Evolutionary conservation across 2,113 vertebrate genomes (phyloP), one percentile per base, ranked within the genome.

Genomic region (Osmerus mordax): DNA sequence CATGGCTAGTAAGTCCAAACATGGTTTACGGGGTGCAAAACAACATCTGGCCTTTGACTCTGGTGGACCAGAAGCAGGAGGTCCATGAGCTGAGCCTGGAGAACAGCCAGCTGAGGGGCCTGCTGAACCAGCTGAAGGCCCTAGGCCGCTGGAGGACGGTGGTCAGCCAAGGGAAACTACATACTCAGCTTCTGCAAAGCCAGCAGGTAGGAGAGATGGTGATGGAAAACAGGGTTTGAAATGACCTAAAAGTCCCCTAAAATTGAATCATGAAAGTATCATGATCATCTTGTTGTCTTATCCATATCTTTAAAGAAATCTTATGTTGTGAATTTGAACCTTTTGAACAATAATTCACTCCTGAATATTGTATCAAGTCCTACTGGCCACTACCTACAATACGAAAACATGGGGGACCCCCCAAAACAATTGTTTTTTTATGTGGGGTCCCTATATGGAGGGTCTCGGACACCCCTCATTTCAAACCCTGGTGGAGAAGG

Each of bases 141-240:
- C 79, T 92, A 75, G 83, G 66, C 58, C 54, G 14, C 23, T 94
- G 93, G 91, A 91, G 87, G 70, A 70, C 89, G 83, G 87, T 75
- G 2, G 65, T 69, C 51, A 81, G 81, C 56, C 89, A 91, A 70
- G 78, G 82, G n/a, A 80, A 73, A 23, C 81, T 92, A 65, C 85
- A 74, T 60, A 73, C 79, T 28, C 86, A 82, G 77, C 78, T 93
- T 68, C 87, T 86, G 73, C 84, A 78, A 25, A 77, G 84, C 41
- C 84, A 92, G 85, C 88, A 93, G 90, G 91, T 94, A 73, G 78
- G 60, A 64, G 6, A 25, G 23, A 47, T 29, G 1, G 32, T 65
- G 25, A 7, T 13, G 28, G 13, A 70, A 54, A 7, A 0, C 18
- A 58, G 61, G 29, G 11, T 29, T 67, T 51, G 12, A 51, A 32